Percentiles rank a stretch among this genome's conserved stretches.
phyloP scores from a whole-genome alignment of 2,113 vertebrate species.

The Sisor rabdophorus region DNA sequence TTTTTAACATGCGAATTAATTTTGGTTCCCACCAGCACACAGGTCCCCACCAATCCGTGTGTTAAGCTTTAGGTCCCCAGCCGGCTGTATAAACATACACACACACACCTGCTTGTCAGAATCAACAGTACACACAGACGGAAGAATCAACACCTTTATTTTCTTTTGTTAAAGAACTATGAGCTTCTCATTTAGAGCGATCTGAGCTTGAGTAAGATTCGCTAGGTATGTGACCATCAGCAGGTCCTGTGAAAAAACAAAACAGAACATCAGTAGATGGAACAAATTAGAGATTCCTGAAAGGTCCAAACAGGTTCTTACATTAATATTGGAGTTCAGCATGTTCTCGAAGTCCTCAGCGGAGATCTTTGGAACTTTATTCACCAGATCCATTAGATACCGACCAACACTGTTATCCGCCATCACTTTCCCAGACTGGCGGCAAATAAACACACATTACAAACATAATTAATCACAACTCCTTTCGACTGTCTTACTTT shows the following conservation, averaged over 20 bases:
- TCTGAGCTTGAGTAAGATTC: constrained; percentile 84
- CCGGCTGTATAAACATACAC: too few relatives aligned
- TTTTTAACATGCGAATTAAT: too few relatives aligned
- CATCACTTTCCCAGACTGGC: constrained; percentile 88
- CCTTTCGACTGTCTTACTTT: too few relatives aligned
- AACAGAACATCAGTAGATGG: background rate
- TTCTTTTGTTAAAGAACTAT: constrained; percentile 42
- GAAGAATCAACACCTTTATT: constrained; percentile 36
- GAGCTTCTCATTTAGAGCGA: constrained; percentile 79
- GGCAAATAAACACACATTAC: background rate
- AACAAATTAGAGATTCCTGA: background rate
- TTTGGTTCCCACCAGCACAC: too few relatives aligned
- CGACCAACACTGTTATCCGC: constrained; percentile 95
- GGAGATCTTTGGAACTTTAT: constrained; percentile 93
- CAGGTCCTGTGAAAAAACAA: constrained; percentile 52
- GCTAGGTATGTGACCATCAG: constrained; percentile 87
- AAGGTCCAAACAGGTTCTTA: constrained; percentile 61
- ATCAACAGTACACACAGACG: background rate
- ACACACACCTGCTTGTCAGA: too few relatives aligned
- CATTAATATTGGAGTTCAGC: constrained; percentile 98
- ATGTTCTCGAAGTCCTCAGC: constrained; percentile 96
- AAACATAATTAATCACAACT: background rate
- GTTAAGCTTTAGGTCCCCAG: too few relatives aligned
- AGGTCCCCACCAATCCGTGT: too few relatives aligned
- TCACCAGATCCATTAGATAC: constrained; percentile 94